Base-by-base conservation (phyloP, 2,113 vertebrate species). In the Halichoeres trimaculatus region DNA sequence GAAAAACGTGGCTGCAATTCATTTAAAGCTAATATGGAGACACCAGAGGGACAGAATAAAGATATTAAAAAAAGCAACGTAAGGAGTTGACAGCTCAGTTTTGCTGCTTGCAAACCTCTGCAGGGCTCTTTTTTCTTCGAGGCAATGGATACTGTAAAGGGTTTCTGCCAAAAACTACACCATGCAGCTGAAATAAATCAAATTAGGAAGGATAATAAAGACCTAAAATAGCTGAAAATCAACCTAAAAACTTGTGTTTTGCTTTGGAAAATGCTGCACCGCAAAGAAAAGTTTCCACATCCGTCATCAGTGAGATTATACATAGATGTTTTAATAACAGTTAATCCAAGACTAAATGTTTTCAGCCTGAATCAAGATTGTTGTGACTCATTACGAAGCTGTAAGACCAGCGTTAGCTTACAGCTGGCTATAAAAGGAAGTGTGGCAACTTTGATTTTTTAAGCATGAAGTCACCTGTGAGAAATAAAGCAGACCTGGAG, bases 401-500 rank as follows among this genome's bases (percentile, higher is more conserved):
- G 51, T 23, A 3, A 57, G 23, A 52, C 12, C 0, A 36, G n/a
- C 0, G 50, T 51, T 24, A 48, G 68, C 34, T 53, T 19, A 16
- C 66, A 0, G 38, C n/a, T 30, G 30, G 38, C 86, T 83, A 78
- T 78, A 89, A 85, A 89, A 81, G 89, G 89, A 72, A 22, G 77
- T 8, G 57, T 1, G 53, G 47, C 72, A 69, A 30, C 50, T 26
- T 48, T 22, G 17, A 73, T 51, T 63, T 73, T 40, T 57, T 19
- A 74, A 69, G 63, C 64, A 76, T 83, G 69, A 81, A 64, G 80
- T 89, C 81, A 74, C 23, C 56, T 76, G 69, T 65, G 11, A 38
- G 36, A 75, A 78, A 75, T 63, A 48, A 76, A 59, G n/a, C 55
- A 5, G 43, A n/a, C 41, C 38, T 24, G 51, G 51, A 43, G 41